Percentiles rank a stretch among this genome's conserved stretches.
These are phyloP conservation scores for Cryptocephalus primarius DNA, from an alignment of 2,888 invertebrate genomes.

Conservation along the genomic window DNA sequence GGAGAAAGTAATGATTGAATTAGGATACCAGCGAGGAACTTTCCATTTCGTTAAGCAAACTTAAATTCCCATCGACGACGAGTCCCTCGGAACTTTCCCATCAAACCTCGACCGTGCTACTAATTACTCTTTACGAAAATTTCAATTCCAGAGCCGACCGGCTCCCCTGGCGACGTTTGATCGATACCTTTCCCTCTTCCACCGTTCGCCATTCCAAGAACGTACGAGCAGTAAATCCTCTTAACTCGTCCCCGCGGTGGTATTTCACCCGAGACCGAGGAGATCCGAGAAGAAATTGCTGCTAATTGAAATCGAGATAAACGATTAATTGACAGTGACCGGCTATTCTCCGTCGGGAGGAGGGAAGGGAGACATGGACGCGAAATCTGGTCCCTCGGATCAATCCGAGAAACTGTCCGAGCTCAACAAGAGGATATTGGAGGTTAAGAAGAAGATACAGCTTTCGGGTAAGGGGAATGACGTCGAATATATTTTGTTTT, in stretches of 20 bases:
- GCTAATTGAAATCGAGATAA: slow-evolving; percentile 22
- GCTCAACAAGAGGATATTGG: slow-evolving; percentile 67
- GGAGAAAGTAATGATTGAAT: no score
- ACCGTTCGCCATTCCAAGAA: neutral
- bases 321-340: slow-evolving; percentile 15
- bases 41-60: no score
- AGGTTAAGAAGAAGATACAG: slow-evolving; percentile 78
- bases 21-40: no score
- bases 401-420: slow-evolving; percentile 43
- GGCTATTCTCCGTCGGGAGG: neutral
- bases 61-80: no score
- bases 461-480: slow-evolving; percentile 52
- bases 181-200: no score
- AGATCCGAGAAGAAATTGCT: slow-evolving; percentile 10
- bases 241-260: slow-evolving; percentile 1
- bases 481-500: no score
- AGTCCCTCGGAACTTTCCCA: no score
- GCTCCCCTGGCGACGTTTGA: no score
- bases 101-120: no score
- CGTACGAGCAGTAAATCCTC: neutral
- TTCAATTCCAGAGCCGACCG: no score
- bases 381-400: slow-evolving; percentile 41
- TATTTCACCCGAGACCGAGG: slow-evolving; percentile 7
- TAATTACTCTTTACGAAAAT: no score
- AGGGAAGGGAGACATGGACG: slow-evolving; percentile 16